Base-by-base conservation (phyloP, 2,797 vertebrate species). In the Otolemur crassicaudatus region DNA sequence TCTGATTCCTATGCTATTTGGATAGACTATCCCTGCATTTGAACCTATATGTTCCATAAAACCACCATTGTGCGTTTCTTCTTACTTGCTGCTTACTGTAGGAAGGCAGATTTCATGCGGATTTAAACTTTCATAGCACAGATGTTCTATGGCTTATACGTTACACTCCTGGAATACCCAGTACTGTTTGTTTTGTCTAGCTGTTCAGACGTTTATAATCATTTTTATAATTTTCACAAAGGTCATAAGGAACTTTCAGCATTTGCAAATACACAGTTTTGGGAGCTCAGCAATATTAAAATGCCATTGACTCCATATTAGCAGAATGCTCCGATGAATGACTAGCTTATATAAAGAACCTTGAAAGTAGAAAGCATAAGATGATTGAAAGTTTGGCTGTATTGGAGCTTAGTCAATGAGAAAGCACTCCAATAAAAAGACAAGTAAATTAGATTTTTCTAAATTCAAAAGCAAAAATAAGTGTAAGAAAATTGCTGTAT, bases 221-320 rank as follows among this genome's bases (percentile, higher is more conserved):
- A 94, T 90, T 93, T 93, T 85, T 93, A 90, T 92, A 83, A 89
- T 95, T 95, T 96, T 93, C 67, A 87, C 65, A 97, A 96, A 97
- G 92, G 58, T 95, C 90, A 97, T 83, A 83, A 87, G 70, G 34
- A 97, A 86, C 20, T 82, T 91, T 72, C 13, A 69, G 29, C 81
- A 93, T 91, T 87, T 94, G 60, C n/a, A 94, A 94, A 96, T 94
- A 83, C 29, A 90, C 65, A 95, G 14, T 83, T 86, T 61, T 82
- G 58, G 43, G 49, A 69, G 8, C 85, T 95, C 56, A n/a, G 73
- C 25, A 75, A 65, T 97, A 93, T 96, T 92, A 94, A 88, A 96
- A 90, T 61, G 60, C 67, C 22, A 63, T 90, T 81, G 75, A 85
- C 49, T 92, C 87, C 13, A 63, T 77, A 85, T 90, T 92, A 93